phyloP scores from a whole-genome alignment of 2,888 invertebrate species.

The Lypha dubia region DNA sequence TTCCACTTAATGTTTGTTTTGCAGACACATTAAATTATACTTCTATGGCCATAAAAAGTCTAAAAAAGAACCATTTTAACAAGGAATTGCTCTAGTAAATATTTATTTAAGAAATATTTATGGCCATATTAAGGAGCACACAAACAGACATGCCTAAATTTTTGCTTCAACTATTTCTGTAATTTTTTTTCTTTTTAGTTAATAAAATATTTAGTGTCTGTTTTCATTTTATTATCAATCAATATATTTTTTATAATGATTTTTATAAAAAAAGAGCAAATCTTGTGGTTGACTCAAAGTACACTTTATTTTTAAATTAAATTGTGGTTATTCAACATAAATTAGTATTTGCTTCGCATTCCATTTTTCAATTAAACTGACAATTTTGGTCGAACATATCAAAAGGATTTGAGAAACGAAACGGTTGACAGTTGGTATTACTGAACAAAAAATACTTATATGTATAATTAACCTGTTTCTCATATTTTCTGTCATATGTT shows the following conservation, averaged over 20 bases:
- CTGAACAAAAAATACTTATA: neutral
- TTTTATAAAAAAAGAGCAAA: neutral
- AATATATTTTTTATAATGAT: neutral
- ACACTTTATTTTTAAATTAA: conserved; percentile 6
- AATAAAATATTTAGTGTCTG: conserved; percentile 25
- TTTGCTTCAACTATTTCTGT: neutral
- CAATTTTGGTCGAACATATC: too few relatives aligned
- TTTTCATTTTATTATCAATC: neutral
- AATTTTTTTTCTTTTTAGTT: conserved; percentile 1
- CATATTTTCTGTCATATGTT: neutral
- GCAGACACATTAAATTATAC: conserved; percentile 55
- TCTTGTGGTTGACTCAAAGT: neutral
- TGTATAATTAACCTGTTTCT: too few relatives aligned
- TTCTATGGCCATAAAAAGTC: conserved; percentile 59
- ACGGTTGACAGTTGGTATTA: neutral
- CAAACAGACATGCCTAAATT: neutral
- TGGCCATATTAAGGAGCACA: neutral
- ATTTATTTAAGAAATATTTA: conserved; percentile 7
- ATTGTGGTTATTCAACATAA: neutral
- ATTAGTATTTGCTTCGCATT: too few relatives aligned
- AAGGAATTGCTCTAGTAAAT: neutral
- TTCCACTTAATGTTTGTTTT: conserved; percentile 66
- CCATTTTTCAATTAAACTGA: too few relatives aligned
- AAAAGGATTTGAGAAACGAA: too few relatives aligned
- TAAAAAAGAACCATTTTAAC: conserved; percentile 29